Conservation (phyloP, 1,140 invertebrate species). For the Orchesella cincta region DNA sequence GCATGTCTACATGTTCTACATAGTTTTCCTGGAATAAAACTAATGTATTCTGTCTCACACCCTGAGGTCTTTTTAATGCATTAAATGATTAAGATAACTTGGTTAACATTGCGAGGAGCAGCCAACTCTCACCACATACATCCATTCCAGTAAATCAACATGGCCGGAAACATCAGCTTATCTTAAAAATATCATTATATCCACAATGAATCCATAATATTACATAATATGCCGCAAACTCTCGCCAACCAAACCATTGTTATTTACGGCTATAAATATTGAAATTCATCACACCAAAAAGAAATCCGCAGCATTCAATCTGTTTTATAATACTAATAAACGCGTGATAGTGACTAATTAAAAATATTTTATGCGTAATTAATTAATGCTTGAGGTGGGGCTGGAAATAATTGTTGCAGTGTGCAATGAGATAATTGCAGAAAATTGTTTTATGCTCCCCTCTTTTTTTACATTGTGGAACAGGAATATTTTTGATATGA, state of each 20-base stretch:
- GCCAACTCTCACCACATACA: neutral
- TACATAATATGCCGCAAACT: neutral
- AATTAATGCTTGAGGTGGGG: conserved; percentile 27
- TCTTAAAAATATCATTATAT: conserved; percentile 27
- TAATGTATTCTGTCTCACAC: conserved; percentile 18
- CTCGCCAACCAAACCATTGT: neutral
- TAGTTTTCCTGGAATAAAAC: conserved; percentile 3
- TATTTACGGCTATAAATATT: no score
- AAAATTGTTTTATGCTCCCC: conserved; percentile 7
- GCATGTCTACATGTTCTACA: neutral
- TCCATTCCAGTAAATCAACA: neutral
- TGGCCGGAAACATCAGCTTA: conserved; percentile 28
- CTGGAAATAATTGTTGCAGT: conserved; percentile 20
- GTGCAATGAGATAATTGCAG: conserved; percentile 28
- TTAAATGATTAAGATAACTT: no score
- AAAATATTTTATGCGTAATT: conserved; percentile 30
- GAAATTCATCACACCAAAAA: neutral
- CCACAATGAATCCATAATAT: conserved; percentile 9
- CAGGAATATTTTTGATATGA: no score
- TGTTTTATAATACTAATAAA: neutral
- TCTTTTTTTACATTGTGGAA: neutral
- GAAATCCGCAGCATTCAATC: neutral
- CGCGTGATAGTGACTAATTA: conserved; percentile 24
- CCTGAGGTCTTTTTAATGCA: neutral
- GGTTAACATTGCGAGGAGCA: no score